Evolutionary conservation across 92 coral and sea anemone species (phyloP).

Genomic region (Actinostola sp.): DNA sequence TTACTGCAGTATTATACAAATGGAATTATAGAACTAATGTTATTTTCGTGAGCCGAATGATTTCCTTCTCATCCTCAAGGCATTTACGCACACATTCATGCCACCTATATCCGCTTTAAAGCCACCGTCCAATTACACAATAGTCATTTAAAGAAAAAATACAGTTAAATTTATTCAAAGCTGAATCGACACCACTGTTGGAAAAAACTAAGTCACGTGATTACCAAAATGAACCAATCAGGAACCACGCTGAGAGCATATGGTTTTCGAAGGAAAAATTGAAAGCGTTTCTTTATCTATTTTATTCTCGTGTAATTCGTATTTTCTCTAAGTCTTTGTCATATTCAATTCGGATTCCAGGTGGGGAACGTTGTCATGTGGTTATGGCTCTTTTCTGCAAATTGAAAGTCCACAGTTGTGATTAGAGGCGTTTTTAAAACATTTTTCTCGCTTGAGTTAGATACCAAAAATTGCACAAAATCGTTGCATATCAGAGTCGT

Average conservation of each 20-base stretch:
- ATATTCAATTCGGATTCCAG: background rate
- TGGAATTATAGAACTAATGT: no score
- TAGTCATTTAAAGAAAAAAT: slow-evolving; percentile 24
- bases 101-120: slow-evolving; percentile 25
- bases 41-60: slow-evolving; percentile 1
- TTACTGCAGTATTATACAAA: no score
- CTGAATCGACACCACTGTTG: background rate
- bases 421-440: no score
- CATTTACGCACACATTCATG: slow-evolving; percentile 12
- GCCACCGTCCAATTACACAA: slow-evolving; percentile 27
- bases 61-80: background rate
- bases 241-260: slow-evolving; percentile 1
- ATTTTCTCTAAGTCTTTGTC: background rate
- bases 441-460: no score
- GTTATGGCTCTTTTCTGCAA: no score
- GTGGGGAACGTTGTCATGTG: background rate
- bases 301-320: background rate
- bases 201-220: slow-evolving; percentile 13
- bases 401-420: no score
- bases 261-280: background rate
- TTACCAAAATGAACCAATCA: background rate
- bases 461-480: no score
- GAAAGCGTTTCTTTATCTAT: background rate
- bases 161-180: slow-evolving; percentile 27
- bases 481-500: no score